Percentiles rank a stretch among this genome's conserved stretches.
Evolutionary conservation across 2,113 vertebrate species (phyloP).

Genomic region (Psilopsiagon aurifrons): DNA sequence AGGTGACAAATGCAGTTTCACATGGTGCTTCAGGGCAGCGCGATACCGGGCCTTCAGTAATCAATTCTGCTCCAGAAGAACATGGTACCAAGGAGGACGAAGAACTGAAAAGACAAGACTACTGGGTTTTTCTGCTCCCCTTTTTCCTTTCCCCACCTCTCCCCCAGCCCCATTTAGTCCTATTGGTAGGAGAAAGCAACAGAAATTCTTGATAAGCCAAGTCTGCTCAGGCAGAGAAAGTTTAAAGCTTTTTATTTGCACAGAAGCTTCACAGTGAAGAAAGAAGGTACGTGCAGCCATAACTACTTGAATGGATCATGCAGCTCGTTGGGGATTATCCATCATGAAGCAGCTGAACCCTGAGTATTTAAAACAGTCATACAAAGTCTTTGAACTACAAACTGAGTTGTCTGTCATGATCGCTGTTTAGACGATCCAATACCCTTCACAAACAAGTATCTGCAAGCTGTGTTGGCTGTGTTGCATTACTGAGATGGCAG

Average conservation of each 20-base stretch:
- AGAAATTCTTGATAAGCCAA: background rate
- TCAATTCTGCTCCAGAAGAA: conserved; percentile 82
- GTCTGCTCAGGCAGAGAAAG: background rate
- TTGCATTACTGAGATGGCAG: background rate
- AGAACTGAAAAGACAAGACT: conserved; percentile 72
- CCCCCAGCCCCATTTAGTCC: background rate
- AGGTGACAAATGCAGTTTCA: background rate
- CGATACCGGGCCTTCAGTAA: conserved; percentile 48
- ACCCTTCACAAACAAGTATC: background rate
- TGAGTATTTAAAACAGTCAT: background rate
- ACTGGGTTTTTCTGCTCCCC: background rate
- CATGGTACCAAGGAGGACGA: conserved; percentile 79
- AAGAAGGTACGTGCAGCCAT: background rate
- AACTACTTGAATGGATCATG: background rate
- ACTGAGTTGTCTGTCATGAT: background rate
- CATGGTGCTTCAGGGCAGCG: background rate
- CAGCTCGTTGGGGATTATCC: background rate
- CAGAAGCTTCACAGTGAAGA: background rate
- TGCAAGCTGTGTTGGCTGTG: background rate
- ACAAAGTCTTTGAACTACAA: background rate
- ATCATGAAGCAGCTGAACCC: background rate
- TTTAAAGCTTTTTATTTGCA: background rate
- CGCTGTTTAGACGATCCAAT: background rate
- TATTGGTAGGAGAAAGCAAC: background rate
- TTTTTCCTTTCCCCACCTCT: background rate